These are phyloP conservation scores for Struthidea cinerea DNA, from an alignment of 2,113 vertebrate species.

Conservation along the genomic window DNA sequence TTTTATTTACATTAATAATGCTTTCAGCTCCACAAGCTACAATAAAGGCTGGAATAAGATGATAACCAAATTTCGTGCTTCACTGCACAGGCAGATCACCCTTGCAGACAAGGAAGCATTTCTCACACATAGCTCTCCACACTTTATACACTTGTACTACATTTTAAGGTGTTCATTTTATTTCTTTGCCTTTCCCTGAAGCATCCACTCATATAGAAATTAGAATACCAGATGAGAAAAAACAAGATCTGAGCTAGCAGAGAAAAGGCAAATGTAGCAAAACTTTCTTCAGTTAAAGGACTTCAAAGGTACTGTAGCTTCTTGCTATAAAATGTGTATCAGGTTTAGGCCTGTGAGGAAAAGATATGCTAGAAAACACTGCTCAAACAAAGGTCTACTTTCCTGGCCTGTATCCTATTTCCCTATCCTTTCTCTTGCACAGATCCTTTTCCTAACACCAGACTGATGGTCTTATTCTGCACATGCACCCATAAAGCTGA, in stretches of 20 bases:
- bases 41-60: neutral
- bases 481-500: neutral
- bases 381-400: neutral
- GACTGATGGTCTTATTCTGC: neutral
- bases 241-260: neutral
- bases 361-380: neutral
- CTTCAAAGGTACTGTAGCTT: neutral
- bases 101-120: neutral
- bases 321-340: neutral
- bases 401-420: neutral
- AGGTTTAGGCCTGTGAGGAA: neutral
- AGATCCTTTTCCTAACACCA: neutral
- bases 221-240: neutral
- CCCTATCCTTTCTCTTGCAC: neutral
- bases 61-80: slow-evolving; percentile 44
- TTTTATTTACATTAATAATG: slow-evolving; percentile 42
- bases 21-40: slow-evolving; percentile 24
- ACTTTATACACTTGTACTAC: neutral
- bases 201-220: neutral
- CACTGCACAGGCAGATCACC: neutral
- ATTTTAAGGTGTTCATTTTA: neutral
- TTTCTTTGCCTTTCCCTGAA: neutral
- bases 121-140: neutral
- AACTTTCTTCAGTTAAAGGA: neutral
- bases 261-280: neutral